Conservation (phyloP, 2,113 vertebrate genomes). For the Pachypanchax playfairii region DNA sequence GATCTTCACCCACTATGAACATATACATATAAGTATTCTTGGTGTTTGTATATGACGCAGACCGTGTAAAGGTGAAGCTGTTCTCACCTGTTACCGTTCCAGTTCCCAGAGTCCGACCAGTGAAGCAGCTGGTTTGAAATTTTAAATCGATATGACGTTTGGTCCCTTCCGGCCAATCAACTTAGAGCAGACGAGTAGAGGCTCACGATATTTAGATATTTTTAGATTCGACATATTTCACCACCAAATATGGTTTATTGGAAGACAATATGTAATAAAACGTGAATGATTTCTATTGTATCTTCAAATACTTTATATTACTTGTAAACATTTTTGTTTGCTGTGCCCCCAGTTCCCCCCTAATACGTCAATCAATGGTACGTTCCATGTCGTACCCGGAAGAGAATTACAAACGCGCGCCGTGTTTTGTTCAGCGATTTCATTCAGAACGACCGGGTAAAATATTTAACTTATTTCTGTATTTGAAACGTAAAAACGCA, state of each 20-base stretch:
- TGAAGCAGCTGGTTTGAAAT: conserved; percentile 58
- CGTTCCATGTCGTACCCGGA: conserved; percentile 58
- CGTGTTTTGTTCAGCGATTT: conserved; percentile 28
- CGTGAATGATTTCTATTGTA: neutral
- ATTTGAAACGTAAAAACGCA: neutral
- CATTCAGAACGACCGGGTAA: neutral
- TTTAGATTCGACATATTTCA: neutral
- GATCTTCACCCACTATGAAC: no score
- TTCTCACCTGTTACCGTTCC: conserved; percentile 47
- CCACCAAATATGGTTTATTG: accelerated
- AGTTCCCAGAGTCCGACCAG: neutral
- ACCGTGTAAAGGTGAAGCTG: neutral
- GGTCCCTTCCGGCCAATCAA: conserved; percentile 71
- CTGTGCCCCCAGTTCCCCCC: conserved; percentile 7
- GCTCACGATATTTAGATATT: accelerated
- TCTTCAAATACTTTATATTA: accelerated
- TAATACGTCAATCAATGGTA: conserved; percentile 21
- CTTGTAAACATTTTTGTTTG: accelerated
- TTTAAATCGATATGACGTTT: conserved; percentile 75
- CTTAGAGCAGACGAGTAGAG: neutral
- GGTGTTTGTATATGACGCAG: no score
- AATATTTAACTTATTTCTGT: neutral
- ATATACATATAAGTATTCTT: no score
- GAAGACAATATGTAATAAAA: accelerated
- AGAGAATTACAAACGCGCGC: conserved; percentile 45